Evolutionary conservation across 2,888 invertebrate genomes (phyloP).

Genomic region (Lasius platythorax): DNA sequence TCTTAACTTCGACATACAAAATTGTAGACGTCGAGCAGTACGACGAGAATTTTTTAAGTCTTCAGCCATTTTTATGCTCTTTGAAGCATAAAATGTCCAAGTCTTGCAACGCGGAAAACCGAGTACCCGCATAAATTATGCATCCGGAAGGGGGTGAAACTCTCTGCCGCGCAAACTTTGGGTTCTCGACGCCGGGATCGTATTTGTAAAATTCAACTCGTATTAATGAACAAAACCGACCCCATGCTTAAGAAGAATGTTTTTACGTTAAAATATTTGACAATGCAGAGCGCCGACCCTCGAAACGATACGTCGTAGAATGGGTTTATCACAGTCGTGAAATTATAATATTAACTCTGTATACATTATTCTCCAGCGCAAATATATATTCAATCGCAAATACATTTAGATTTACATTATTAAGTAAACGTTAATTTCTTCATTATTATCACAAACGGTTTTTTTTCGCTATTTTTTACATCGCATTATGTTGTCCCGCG

Average conservation of each 20-base stretch:
- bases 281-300: not conserved
- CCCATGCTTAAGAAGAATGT: conserved; percentile 25
- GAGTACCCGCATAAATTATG: conserved; percentile 59
- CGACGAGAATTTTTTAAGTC: conserved; percentile 44
- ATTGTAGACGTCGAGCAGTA: conserved; percentile 30
- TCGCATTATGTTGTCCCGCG: not conserved
- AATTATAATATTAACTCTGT: conserved; percentile 1
- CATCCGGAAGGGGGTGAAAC: conserved; percentile 49
- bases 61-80: conserved; percentile 58
- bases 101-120: conserved; percentile 48
- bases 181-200: conserved; percentile 27
- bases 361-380: not conserved
- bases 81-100: conserved; percentile 60
- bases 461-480: not conserved
- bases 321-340: not conserved
- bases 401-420: not conserved
- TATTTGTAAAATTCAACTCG: conserved; percentile 52
- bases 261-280: conserved; percentile 10
- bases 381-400: not conserved
- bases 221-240: conserved; percentile 52
- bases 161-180: conserved; percentile 49
- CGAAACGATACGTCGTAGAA: not conserved
- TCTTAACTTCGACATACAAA: conserved; percentile 41
- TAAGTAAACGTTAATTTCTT: not conserved
- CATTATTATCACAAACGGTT: not conserved